Evolutionary conservation across 1,140 invertebrate genomes (phyloP).

Genomic region (Calephelis virginiensis): DNA sequence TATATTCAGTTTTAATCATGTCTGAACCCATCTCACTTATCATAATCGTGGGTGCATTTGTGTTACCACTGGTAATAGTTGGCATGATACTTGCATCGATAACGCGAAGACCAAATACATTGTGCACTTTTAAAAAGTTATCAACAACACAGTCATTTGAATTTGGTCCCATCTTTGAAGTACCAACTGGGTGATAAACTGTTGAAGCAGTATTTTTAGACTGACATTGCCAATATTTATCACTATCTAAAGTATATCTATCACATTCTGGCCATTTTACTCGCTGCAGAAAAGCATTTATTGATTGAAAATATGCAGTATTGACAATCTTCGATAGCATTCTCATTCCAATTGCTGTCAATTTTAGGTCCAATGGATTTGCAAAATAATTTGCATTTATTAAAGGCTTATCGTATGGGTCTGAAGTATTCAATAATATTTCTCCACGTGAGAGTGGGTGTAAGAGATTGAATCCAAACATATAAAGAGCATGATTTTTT

Average conservation of each 20-base stretch:
- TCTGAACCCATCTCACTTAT: too few species aligned
- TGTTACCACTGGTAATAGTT: too few species aligned
- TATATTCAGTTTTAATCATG: not conserved
- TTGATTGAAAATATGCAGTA: constrained; percentile 51
- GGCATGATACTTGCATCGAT: too few species aligned
- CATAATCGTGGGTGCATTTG: too few species aligned
- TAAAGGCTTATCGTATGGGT: constrained; percentile 78
- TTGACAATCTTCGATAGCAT: too few species aligned
- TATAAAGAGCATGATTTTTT: constrained; percentile 54
- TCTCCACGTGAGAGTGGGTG: too few species aligned
- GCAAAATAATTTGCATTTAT: constrained; percentile 90
- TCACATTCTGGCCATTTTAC: constrained; percentile 68
- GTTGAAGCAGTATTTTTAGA: too few species aligned
- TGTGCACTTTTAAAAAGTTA: constrained; percentile 39
- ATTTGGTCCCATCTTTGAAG: constrained; percentile 87
- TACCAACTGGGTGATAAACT: constrained; percentile 43
- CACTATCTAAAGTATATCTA: constrained; percentile 33
- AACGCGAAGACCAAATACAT: too few species aligned
- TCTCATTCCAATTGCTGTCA: too few species aligned
- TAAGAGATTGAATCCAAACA: constrained; percentile 31
- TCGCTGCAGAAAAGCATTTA: constrained; percentile 60
- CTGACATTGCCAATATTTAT: too few species aligned
- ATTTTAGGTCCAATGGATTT: constrained; percentile 83
- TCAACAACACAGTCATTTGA: constrained; percentile 81
- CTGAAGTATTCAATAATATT: too few species aligned